These are phyloP conservation scores for Nerophis ophidion DNA, from an alignment of 2,113 vertebrate genomes.

Conservation along the genomic window DNA sequence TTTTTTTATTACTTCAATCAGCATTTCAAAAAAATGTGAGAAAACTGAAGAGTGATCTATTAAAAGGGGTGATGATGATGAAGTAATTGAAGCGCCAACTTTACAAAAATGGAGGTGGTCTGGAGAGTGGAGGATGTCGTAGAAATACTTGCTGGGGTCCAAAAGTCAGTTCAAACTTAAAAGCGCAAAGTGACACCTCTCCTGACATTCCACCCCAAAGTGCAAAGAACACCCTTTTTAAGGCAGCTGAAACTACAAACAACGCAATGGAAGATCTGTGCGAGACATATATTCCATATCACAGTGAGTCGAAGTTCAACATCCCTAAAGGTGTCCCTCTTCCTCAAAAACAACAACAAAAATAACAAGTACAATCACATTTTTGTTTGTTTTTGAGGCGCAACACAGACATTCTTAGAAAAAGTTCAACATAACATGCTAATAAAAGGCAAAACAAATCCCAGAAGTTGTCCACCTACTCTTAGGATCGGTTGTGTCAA, in stretches of 20 bases:
- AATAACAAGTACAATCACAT: constrained; percentile 37
- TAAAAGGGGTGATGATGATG: constrained; percentile 24
- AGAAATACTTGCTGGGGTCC: constrained; percentile 55
- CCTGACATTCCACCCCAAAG: constrained; percentile 21
- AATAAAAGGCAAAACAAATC: constrained; percentile 25
- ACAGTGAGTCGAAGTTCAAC: constrained; percentile 54
- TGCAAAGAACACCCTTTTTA: constrained; percentile 42
- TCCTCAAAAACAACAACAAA: constrained; percentile 24
- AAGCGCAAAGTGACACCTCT: constrained; percentile 30
- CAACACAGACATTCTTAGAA: constrained; percentile 47
- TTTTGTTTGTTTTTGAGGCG: constrained; percentile 26
- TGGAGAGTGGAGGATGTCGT: constrained; percentile 23
- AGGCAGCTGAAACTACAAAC: constrained; percentile 61
- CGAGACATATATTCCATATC: constrained; percentile 42
- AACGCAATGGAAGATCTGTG: constrained; percentile 55
- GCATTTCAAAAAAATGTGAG: constrained; percentile 61
- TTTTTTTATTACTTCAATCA: constrained; percentile 67
- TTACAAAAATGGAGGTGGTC: constrained; percentile 14
- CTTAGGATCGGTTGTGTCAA: constrained; percentile 32
- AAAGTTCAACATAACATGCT: constrained; percentile 41
- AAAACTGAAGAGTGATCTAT: constrained; percentile 40
- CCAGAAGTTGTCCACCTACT: constrained; percentile 13
- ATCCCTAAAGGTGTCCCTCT: constrained; percentile 29
- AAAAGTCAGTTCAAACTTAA: constrained; percentile 51
- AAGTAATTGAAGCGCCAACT: constrained; percentile 47